Evolutionary conservation across 2,888 invertebrate genomes (phyloP).

Genomic region (Thymelicus sylvestris): DNA sequence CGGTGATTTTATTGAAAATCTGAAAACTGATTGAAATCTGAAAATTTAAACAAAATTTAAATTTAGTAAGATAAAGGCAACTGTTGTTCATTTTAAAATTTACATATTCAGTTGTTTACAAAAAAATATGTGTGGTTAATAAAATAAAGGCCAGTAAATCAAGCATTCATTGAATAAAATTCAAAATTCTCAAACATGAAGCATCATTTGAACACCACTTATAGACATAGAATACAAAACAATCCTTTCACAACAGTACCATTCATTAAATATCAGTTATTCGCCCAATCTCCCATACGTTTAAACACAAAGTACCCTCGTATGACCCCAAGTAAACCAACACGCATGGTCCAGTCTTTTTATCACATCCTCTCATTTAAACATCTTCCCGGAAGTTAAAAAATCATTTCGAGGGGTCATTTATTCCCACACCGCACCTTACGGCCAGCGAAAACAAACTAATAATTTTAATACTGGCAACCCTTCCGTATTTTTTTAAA

Average conservation of each 20-base stretch:
- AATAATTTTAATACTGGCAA: slow-evolving; percentile 77
- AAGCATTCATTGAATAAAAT: too few species aligned
- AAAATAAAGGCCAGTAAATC: too few species aligned
- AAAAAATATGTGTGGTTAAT: too few species aligned
- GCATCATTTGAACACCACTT: background rate
- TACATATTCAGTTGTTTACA: too few species aligned
- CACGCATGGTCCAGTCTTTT: slow-evolving; percentile 70
- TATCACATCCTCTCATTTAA: slow-evolving; percentile 68
- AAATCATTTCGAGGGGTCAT: slow-evolving; percentile 73
- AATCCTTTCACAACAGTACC: slow-evolving; percentile 12
- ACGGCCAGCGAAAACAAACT: slow-evolving; percentile 73
- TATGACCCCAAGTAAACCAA: slow-evolving; percentile 52
- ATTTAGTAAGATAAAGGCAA: too few species aligned
- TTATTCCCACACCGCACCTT: slow-evolving; percentile 80
- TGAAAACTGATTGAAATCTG: too few species aligned
- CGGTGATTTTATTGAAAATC: too few species aligned
- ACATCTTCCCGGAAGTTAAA: slow-evolving; percentile 81
- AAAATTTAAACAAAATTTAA: too few species aligned
- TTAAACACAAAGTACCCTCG: slow-evolving; percentile 17
- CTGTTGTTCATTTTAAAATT: too few species aligned
- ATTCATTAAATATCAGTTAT: slow-evolving; percentile 15
- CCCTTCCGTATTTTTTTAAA: slow-evolving; percentile 79
- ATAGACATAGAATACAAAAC: background rate
- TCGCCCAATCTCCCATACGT: slow-evolving; percentile 14
- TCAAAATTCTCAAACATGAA: too few species aligned